A percentile compares a stretch with the other conserved stretches of the same genome.
phyloP scores from a whole-genome alignment of 2,113 vertebrate genomes.

The Turnix velox region DNA sequence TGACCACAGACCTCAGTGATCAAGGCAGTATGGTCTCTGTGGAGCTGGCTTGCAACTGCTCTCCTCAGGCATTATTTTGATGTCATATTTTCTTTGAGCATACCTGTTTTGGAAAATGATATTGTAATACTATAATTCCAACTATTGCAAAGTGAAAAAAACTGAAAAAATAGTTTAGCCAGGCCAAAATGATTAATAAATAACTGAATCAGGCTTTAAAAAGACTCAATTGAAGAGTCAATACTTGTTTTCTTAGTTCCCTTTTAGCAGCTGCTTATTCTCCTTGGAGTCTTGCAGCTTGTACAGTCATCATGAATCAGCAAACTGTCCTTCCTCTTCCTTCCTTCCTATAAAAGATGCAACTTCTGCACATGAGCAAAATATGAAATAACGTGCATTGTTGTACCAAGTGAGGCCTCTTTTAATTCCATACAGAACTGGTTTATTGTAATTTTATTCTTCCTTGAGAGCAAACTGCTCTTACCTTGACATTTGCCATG shows the following conservation, averaged over 20 bases:
- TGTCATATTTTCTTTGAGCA: background rate
- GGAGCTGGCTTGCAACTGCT: background rate
- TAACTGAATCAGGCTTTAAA: background rate
- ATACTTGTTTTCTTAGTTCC: background rate
- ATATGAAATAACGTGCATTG: background rate
- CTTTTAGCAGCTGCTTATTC: conserved; percentile 3
- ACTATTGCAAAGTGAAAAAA: background rate
- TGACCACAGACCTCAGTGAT: rapidly evolving
- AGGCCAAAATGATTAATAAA: background rate
- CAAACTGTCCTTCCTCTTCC: background rate
- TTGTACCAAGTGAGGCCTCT: background rate
- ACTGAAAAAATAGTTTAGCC: background rate
- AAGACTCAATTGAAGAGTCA: background rate
- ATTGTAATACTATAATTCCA: background rate
- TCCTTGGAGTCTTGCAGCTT: background rate
- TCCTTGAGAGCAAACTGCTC: background rate
- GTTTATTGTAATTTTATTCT: background rate
- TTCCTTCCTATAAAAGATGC: background rate
- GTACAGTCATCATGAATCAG: conserved; percentile 2
- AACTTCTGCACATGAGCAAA: background rate
- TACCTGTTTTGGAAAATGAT: background rate
- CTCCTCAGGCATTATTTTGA: background rate
- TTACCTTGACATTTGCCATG: background rate
- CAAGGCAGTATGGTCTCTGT: background rate
- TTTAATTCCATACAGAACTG: background rate